Conservation (phyloP, 2,888 invertebrate genomes). For the Galerucella nymphaeae region DNA sequence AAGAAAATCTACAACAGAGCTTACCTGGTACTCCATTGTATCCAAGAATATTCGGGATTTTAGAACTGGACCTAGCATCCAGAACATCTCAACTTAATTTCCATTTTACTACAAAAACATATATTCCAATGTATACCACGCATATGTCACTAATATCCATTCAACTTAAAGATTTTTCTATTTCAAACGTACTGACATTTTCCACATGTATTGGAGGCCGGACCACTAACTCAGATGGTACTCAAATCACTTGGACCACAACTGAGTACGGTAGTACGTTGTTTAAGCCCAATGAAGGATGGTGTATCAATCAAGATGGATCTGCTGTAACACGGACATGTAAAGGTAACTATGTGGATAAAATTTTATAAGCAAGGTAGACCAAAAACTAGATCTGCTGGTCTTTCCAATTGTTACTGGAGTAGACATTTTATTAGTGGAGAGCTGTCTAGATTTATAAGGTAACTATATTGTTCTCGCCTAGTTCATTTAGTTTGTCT, state of each 20-base stretch:
- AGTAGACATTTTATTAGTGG: no score
- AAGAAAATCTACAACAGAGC: conserved; percentile 9
- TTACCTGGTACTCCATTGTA: conserved; percentile 35
- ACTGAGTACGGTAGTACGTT: conserved; percentile 26
- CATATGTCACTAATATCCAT: background rate
- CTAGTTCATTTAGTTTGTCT: no score
- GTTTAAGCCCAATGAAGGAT: conserved; percentile 43
- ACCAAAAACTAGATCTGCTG: no score
- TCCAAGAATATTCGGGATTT: conserved; percentile 50
- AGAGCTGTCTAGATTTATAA: no score
- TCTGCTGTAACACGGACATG: conserved; percentile 70
- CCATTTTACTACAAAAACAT: conserved; percentile 43
- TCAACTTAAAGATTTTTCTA: conserved; percentile 15
- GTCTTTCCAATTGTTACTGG: no score
- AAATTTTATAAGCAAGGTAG: background rate
- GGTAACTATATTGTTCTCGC: no score
- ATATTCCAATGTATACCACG: background rate
- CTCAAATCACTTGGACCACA: conserved; percentile 46
- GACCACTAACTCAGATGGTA: conserved; percentile 12
- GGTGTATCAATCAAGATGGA: conserved; percentile 69
- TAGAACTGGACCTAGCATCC: conserved; percentile 44
- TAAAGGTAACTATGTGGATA: conserved; percentile 57
- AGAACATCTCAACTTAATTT: conserved; percentile 47
- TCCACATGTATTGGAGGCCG: conserved; percentile 43
- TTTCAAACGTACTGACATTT: conserved; percentile 40